These are phyloP conservation scores for Syrphus vitripennis DNA, from an alignment of 2,888 invertebrate genomes.

Conservation along the genomic window DNA sequence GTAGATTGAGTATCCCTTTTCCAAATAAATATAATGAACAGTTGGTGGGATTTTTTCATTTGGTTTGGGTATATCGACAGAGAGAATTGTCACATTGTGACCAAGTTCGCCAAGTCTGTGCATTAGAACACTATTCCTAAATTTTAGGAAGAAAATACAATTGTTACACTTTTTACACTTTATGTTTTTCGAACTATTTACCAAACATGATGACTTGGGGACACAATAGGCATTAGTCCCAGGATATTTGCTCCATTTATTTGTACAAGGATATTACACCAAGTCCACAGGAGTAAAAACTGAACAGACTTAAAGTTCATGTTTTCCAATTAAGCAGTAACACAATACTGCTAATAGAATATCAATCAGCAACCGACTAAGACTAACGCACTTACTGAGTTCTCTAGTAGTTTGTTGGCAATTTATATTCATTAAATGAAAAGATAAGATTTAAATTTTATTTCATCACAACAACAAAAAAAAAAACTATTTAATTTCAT, in stretches of 20 bases:
- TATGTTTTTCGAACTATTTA: not conserved
- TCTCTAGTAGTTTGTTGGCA: too few relatives aligned
- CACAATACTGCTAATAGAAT: too few relatives aligned
- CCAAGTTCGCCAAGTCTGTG: conserved; percentile 70
- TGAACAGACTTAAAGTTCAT: not conserved
- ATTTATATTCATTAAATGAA: too few relatives aligned
- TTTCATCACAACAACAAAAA: too few relatives aligned
- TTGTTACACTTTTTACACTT: not conserved
- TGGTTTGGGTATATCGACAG: conserved; percentile 71
- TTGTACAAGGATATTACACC: not conserved
- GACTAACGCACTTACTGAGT: not conserved
- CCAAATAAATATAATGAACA: conserved; percentile 74
- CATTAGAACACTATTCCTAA: conserved; percentile 72
- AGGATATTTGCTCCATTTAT: not conserved
- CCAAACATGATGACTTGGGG: conserved; percentile 13
- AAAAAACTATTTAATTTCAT: too few relatives aligned
- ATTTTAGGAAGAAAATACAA: not conserved
- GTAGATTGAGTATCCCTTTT: conserved; percentile 71
- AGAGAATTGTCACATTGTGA: conserved; percentile 73
- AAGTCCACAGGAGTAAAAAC: not conserved
- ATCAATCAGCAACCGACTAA: too few relatives aligned
- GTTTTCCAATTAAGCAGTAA: too few relatives aligned
- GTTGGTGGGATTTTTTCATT: conserved; percentile 68
- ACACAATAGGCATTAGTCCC: not conserved
- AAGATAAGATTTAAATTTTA: too few relatives aligned